phyloP scores from a whole-genome alignment of 2,113 vertebrate species.

The Myrmecobius fasciatus region DNA sequence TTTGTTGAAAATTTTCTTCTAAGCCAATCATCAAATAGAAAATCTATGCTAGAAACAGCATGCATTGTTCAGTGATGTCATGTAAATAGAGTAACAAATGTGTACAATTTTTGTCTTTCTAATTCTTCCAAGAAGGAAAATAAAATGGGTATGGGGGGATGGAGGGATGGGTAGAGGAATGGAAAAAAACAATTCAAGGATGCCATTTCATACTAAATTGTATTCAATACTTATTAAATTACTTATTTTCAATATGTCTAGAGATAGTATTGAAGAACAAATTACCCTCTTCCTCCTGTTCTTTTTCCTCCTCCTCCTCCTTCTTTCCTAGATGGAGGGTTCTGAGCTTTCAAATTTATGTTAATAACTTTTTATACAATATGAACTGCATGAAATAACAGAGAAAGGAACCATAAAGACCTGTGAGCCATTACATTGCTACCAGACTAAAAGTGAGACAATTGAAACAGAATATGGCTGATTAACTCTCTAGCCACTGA shows the following conservation, averaged over 20 bases:
- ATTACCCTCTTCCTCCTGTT: not conserved
- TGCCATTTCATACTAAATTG: not conserved
- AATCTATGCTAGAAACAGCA: not conserved
- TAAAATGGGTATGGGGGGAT: not conserved
- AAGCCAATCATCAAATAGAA: not conserved
- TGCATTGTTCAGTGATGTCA: not conserved
- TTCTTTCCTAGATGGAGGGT: not conserved
- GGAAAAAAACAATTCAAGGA: not conserved
- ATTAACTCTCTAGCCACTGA: not conserved
- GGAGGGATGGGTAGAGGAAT: not conserved
- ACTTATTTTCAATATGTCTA: not conserved
- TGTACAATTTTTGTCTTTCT: not conserved
- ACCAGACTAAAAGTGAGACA: not conserved
- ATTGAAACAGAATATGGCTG: not conserved
- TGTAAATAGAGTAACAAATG: not conserved
- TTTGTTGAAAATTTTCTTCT: not conserved
- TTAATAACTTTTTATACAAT: not conserved
- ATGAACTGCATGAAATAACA: not conserved
- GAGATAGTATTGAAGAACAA: not conserved
- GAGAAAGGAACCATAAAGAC: not conserved
- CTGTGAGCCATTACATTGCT: not conserved
- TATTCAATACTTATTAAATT: not conserved
- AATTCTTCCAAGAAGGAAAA: constrained; percentile 22
- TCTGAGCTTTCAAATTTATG: not conserved
- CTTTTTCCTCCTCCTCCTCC: too few species aligned